Evolutionary conservation across 2,888 invertebrate genomes (phyloP), one percentile per base, ranked within the genome.

Genomic region (Apoderus coryli): DNA sequence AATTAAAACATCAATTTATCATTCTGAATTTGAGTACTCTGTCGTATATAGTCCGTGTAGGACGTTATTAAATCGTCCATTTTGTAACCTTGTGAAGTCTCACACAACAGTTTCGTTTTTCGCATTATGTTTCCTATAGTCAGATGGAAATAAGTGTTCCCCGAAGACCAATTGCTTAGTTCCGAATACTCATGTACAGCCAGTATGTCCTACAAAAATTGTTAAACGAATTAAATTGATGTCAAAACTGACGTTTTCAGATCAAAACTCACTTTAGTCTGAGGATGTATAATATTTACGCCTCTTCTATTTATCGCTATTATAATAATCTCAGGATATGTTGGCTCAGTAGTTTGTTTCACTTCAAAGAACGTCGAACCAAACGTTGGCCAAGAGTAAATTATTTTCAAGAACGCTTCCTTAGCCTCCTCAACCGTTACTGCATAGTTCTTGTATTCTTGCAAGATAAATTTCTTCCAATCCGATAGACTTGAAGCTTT

Each of bases 361-460:
- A 89, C 78, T 60, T 89, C 82, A 58, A 93, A 95, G 65, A 95
- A 93, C 0, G 92, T 88, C 1, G 90, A 90, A 3, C 93, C 93
- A 58, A 92, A 93, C 16, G 88, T 90, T 2, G 82, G 78, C 70
- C 82, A 75, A 44, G 74, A 68, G 49, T 72, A 76, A 36, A 86
- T 75, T 28, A 72, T 68, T 37, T 71, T 63, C 27, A 95, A 64
- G 55, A 93, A 90, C 40, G 67, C 66, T 29, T 78, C 67, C 55
- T 90, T 92, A 0, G 88, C 88, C 43, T 82, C 75, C 16, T 72
- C 72, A 25, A 69, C 64, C 58, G 75, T 64, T 37, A 59, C 53
- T 7, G 67, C 66, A 46, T 72, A 69, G 40, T 67, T 64, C 34
- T 69, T 64, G 48, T 78, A 79, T 3, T 67, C 67, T 5, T 65